Percentiles rank a stretch among this genome's conserved stretches.
These are phyloP conservation scores for Ia io DNA, from an alignment of 2,113 vertebrate species.

Conservation along the genomic window DNA sequence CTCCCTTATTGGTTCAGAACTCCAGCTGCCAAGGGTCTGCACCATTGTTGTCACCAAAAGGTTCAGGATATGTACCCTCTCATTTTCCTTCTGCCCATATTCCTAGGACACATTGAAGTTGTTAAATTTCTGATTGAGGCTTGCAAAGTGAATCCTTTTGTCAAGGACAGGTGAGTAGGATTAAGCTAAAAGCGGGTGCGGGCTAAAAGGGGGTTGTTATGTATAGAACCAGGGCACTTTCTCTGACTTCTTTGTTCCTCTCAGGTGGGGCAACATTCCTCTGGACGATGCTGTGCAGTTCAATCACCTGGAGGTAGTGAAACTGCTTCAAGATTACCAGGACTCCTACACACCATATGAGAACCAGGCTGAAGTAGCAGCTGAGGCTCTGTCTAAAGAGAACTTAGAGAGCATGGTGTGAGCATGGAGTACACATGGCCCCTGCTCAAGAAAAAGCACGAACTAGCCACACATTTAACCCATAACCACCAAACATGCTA, in stretches of 20 bases:
- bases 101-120: constrained; percentile 87
- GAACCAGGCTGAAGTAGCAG: constrained; percentile 37
- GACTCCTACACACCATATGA: constrained; percentile 71
- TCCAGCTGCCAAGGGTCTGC: not conserved
- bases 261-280: constrained; percentile 90
- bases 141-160: constrained; percentile 89
- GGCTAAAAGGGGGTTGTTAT: too few relatives aligned
- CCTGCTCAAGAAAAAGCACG: not conserved
- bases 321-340: constrained; percentile 87
- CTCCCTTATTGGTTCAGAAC: not conserved
- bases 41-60: not conserved
- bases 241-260: not conserved
- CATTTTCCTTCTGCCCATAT: not conserved
- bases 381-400: constrained; percentile 76
- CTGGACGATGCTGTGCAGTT: constrained; percentile 89
- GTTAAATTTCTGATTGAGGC: constrained; percentile 88
- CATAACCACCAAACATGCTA: constrained; percentile 25
- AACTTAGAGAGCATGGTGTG: constrained; percentile 85
- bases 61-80: not conserved
- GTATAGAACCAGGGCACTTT: too few relatives aligned
- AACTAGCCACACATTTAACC: constrained; percentile 17
- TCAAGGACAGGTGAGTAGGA: constrained; percentile 86
- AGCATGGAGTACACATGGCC: not conserved
- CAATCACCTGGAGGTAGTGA: constrained; percentile 83
- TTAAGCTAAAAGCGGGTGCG: not conserved